These are phyloP conservation scores for Tipula unca DNA, from an alignment of 2,888 invertebrate species.

Conservation along the genomic window DNA sequence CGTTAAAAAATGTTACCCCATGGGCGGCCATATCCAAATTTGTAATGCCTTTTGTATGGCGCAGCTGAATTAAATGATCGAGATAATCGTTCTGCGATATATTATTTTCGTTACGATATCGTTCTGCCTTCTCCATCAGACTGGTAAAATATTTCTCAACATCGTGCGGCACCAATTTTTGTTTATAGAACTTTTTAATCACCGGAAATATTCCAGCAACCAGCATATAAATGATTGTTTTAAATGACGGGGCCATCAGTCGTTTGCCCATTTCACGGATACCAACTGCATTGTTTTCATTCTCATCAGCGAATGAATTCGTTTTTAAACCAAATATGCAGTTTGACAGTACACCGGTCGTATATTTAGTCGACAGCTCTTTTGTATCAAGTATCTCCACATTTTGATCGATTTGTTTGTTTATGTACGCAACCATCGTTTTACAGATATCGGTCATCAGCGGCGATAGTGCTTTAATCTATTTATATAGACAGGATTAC, in stretches of 20 bases:
- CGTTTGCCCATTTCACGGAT: conserved; percentile 32
- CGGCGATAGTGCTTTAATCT: conserved; percentile 44
- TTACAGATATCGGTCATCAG: conserved; percentile 42
- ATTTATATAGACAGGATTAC: neutral
- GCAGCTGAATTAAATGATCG: conserved; percentile 35
- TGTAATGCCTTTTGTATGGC: conserved; percentile 31
- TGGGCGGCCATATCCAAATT: conserved; percentile 30
- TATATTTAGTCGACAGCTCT: conserved; percentile 38
- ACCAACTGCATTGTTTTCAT: conserved; percentile 27
- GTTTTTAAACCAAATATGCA: conserved; percentile 44
- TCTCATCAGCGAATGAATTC: conserved; percentile 35
- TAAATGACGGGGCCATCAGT: conserved; percentile 32
- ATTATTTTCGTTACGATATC: conserved; percentile 29
- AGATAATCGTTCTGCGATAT: conserved; percentile 35
- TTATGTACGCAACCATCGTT: conserved; percentile 40
- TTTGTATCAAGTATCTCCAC: conserved; percentile 40
- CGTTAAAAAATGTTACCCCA: conserved; percentile 37
- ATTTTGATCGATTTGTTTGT: conserved; percentile 31
- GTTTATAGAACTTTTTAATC: conserved; percentile 29
- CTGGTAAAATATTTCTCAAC: conserved; percentile 47
- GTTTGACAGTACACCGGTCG: conserved; percentile 41
- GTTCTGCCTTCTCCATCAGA: conserved; percentile 32
- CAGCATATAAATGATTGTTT: conserved; percentile 27
- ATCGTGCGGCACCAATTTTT: conserved; percentile 33
- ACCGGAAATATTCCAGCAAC: conserved; percentile 32